Evolutionary conservation across 2,113 vertebrate genomes (phyloP).

Genomic region (Regulus satrapa): DNA sequence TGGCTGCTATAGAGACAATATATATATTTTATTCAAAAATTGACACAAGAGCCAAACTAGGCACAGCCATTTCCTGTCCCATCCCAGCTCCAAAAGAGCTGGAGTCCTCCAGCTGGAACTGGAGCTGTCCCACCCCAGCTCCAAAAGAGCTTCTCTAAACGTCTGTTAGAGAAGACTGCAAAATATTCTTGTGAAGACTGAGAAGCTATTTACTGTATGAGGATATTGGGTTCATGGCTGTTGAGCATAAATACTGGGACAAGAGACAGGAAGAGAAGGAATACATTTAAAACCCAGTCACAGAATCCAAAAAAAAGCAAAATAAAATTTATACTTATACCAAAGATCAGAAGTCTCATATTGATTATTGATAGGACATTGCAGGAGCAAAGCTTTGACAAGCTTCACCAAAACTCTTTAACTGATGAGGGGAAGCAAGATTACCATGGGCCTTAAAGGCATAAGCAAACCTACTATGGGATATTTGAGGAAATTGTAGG

Average conservation of each 20-base stretch:
- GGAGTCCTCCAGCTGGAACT: too few relatives aligned
- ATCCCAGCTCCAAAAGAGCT: too few relatives aligned
- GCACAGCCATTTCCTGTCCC: not conserved
- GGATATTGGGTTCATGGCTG: not conserved
- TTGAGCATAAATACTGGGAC: not conserved
- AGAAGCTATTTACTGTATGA: not conserved
- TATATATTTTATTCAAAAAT: constrained; percentile 50
- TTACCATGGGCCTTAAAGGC: not conserved
- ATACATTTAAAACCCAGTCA: not conserved
- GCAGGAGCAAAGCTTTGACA: not conserved
- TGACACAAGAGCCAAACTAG: constrained; percentile 20
- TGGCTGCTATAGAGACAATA: not conserved
- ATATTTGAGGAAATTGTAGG: not conserved
- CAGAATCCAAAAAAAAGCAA: not conserved
- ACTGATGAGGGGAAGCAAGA: not conserved
- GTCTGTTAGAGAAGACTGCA: not conserved
- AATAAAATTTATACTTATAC: not conserved
- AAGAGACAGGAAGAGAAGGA: not conserved
- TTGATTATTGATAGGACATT: not conserved
- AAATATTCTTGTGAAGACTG: not conserved
- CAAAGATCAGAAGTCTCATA: not conserved
- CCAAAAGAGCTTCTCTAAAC: not conserved
- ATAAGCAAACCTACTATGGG: not conserved
- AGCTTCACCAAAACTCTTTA: not conserved
- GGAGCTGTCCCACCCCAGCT: not conserved